Evolutionary conservation across 2,113 vertebrate species (phyloP).

Genomic region (Potamarius usumacintae): DNA sequence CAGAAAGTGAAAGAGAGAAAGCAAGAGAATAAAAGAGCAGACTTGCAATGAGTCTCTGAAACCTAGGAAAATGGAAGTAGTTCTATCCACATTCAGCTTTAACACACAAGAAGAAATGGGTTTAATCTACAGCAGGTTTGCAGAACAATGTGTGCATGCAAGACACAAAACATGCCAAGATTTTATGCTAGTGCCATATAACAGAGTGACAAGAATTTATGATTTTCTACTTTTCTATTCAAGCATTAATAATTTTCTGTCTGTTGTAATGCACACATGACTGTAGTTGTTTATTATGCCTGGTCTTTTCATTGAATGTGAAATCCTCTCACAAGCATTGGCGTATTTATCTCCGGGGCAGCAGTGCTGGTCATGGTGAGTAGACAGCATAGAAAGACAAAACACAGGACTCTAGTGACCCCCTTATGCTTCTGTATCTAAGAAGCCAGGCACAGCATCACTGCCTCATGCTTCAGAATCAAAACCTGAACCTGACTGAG

Average conservation of each 20-base stretch:
- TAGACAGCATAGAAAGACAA: slow-evolving; percentile 18
- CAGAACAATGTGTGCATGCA: neutral
- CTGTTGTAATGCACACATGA: neutral
- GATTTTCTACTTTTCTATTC: neutral
- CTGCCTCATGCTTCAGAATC: neutral
- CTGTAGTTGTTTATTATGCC: slow-evolving; percentile 8
- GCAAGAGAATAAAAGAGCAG: neutral
- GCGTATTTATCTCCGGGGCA: slow-evolving; percentile 1
- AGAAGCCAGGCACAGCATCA: slow-evolving; percentile 2
- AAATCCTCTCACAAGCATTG: slow-evolving; percentile 14
- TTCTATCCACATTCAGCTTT: neutral
- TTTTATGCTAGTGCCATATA: neutral
- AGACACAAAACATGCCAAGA: neutral
- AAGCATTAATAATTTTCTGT: neutral
- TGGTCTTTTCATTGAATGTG: neutral
- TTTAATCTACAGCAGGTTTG: neutral
- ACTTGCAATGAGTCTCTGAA: slow-evolving; percentile 3
- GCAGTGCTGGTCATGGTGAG: neutral
- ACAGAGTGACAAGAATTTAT: neutral
- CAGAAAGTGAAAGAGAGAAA: slow-evolving; percentile 7
- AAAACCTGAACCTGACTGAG: neutral
- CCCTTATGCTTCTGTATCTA: slow-evolving; percentile 25
- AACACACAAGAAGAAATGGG: neutral
- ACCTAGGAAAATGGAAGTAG: neutral
- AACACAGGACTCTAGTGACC: slow-evolving; percentile 20